Percentiles rank a stretch among this genome's conserved stretches.
Conservation (phyloP, 2,888 invertebrate species). For the Clusia tigrina region DNA sequence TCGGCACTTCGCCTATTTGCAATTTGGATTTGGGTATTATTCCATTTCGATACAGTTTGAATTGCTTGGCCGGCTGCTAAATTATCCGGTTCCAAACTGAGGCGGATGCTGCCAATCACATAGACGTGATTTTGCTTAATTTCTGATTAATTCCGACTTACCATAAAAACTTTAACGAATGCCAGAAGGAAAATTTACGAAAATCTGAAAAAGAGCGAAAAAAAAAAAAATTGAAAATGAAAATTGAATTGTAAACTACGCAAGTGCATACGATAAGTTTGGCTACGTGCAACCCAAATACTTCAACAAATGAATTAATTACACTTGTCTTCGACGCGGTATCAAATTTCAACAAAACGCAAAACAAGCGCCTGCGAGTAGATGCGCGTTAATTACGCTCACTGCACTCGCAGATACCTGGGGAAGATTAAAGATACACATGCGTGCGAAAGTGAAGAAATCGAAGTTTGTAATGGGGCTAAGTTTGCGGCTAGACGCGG, state of each 20-base stretch:
- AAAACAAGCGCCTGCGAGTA: background rate
- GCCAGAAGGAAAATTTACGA: slow-evolving; percentile 28
- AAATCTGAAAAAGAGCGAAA: slow-evolving; percentile 29
- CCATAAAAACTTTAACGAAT: slow-evolving; percentile 37
- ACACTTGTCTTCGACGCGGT: background rate
- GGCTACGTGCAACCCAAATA: slow-evolving; percentile 1
- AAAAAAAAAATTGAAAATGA: slow-evolving; percentile 16
- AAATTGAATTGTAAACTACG: background rate
- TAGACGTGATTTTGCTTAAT: background rate
- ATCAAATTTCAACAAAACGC: background rate
- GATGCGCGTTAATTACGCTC: background rate
- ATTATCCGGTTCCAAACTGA: no score
- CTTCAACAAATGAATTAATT: background rate
- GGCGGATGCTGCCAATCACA: no score
- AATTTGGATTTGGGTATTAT: no score
- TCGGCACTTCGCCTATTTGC: no score
- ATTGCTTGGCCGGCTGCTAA: no score
- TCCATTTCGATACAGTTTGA: no score
- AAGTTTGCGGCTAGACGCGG: no score
- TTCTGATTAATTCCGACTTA: slow-evolving; percentile 27
- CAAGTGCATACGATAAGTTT: background rate
- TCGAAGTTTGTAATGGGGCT: no score
- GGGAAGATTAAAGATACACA: background rate
- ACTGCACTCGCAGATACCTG: background rate
- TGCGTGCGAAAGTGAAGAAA: slow-evolving; percentile 14